A percentile compares a stretch with the other conserved stretches of the same genome.
Evolutionary conservation across 2,888 invertebrate genomes (phyloP).

Genomic region (Idaea dimidiata): DNA sequence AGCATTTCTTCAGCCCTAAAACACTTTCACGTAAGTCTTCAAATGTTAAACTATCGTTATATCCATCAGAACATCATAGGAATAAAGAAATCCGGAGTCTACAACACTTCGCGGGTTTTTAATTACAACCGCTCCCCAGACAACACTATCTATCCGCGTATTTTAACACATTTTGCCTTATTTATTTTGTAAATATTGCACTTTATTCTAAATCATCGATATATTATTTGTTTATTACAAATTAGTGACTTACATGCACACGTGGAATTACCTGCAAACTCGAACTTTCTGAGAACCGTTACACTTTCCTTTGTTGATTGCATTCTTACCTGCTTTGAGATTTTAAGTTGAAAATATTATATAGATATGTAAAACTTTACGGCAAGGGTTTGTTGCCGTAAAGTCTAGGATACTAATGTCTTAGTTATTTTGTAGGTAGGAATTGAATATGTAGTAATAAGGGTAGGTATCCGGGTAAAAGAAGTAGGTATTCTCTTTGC

Average conservation of each 20-base stretch:
- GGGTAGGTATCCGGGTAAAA: no score
- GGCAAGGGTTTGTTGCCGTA: no score
- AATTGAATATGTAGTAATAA: no score
- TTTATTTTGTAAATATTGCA: background rate
- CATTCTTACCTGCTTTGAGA: background rate
- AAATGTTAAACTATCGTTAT: background rate
- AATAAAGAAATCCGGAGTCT: background rate
- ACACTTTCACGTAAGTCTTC: background rate
- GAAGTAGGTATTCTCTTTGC: no score
- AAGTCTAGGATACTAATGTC: no score
- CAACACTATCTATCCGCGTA: background rate
- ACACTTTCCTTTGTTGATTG: background rate
- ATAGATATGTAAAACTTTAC: no score
- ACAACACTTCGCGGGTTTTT: background rate
- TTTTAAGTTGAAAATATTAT: no score
- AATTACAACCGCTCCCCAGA: background rate
- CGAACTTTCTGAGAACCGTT: background rate
- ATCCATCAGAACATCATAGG: background rate
- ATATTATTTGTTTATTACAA: background rate
- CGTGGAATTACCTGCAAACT: background rate
- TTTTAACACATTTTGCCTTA: background rate
- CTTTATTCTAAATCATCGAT: background rate
- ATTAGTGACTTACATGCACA: background rate
- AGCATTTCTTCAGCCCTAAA: background rate
- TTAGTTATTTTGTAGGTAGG: no score